Percentiles rank a stretch among this genome's conserved stretches.
These are phyloP conservation scores for Caenorhabditis sp. DNA, from an alignment of 2,888 invertebrate genomes.

Conservation along the genomic window DNA sequence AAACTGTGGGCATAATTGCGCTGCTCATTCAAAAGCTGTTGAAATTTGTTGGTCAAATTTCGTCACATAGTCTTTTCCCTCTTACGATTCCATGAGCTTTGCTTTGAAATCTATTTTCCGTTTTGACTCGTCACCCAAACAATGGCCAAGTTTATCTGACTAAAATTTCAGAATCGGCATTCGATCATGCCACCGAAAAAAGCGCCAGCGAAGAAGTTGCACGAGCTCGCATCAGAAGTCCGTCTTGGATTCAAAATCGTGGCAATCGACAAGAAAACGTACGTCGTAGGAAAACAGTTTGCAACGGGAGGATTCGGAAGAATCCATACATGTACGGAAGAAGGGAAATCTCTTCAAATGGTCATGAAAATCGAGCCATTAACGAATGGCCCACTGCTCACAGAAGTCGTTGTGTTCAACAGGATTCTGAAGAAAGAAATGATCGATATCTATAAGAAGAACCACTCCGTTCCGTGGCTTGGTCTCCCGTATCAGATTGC, in stretches of 20 bases:
- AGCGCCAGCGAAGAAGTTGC: constrained; percentile 64
- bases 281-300: constrained; percentile 80
- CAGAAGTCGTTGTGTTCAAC: constrained; percentile 97
- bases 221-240: constrained; percentile 72
- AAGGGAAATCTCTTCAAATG: constrained; percentile 65
- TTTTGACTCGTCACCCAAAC: constrained; percentile 8
- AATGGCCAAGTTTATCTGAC: background rate
- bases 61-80: background rate
- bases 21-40: background rate
- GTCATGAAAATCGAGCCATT: constrained; percentile 89
- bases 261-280: constrained; percentile 71
- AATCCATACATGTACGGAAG: constrained; percentile 79
- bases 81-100: background rate
- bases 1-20: constrained; percentile 28
- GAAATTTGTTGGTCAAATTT: constrained; percentile 7
- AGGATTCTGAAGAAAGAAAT: constrained; percentile 90
- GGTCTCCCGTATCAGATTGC: constrained; percentile 86
- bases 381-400: constrained; percentile 96
- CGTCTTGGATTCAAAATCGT: constrained; percentile 66
- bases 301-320: constrained; percentile 83
- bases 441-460: constrained; percentile 83
- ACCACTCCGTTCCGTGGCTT: constrained; percentile 70
- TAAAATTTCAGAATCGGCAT: too few species aligned
- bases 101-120: background rate
- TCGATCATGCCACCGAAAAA: constrained; percentile 74